These are phyloP conservation scores for Lasioglossum figueresi DNA, from an alignment of 2,888 invertebrate genomes.

Conservation along the genomic window DNA sequence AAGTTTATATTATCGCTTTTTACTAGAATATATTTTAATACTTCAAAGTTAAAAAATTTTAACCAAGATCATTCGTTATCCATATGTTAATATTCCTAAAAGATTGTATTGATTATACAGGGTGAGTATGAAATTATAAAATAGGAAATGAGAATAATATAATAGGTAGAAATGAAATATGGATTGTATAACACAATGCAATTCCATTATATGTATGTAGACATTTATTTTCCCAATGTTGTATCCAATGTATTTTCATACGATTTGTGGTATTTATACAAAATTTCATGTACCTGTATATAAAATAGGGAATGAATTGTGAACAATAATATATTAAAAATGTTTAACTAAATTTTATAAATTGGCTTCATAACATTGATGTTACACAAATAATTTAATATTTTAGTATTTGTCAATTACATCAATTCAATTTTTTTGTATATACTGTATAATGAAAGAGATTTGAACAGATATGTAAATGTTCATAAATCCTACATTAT, in stretches of 20 bases:
- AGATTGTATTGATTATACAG: constrained; percentile 7
- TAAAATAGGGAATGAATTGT: neutral
- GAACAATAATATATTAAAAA: neutral
- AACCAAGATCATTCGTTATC: constrained; percentile 47
- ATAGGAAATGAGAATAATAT: neutral
- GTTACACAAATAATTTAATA: neutral
- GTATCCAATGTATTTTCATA: constrained; percentile 6
- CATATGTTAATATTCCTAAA: constrained; percentile 52
- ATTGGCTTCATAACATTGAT: neutral
- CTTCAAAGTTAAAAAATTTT: neutral
- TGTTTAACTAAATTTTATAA: neutral
- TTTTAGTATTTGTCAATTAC: neutral
- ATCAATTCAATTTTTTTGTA: neutral
- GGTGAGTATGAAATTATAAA: too few relatives aligned
- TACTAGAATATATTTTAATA: neutral
- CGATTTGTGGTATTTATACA: constrained; percentile 7
- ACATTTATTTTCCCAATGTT: constrained; percentile 1
- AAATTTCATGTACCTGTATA: neutral
- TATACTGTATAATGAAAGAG: neutral
- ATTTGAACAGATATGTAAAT: neutral
- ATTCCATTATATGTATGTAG: neutral
- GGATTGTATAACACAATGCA: neutral
- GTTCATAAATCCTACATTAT: constrained; percentile 4
- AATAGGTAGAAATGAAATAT: neutral
- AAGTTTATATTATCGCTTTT: neutral